These are phyloP conservation scores for Sarcophaga bullata DNA, from an alignment of 1,140 invertebrate species.

Conservation along the genomic window DNA sequence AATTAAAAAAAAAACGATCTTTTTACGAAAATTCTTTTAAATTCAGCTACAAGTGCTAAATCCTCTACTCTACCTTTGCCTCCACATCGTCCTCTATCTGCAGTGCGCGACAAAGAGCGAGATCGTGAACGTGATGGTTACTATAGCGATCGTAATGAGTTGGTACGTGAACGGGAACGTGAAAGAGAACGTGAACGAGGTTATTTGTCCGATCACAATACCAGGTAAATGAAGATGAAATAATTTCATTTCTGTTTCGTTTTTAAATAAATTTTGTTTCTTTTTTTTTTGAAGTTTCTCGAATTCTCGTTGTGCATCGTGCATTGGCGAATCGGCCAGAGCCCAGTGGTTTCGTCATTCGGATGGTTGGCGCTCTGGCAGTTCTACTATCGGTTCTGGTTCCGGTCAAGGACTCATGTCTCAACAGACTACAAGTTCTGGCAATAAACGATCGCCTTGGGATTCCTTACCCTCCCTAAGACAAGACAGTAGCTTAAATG, in stretches of 20 bases:
- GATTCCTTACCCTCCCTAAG: conserved; percentile 83
- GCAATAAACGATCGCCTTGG: conserved; percentile 82
- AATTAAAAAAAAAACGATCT: not conserved
- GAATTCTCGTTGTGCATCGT: conserved; percentile 79
- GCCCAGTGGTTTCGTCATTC: conserved; percentile 88
- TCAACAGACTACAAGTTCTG: conserved; percentile 57
- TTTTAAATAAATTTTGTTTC: not conserved
- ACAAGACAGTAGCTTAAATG: conserved; percentile 83
- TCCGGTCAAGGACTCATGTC: conserved; percentile 64
- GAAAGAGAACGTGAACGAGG: conserved; percentile 79
- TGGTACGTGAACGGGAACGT: conserved; percentile 74
- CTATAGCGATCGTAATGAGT: conserved; percentile 86
- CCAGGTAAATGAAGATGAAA: conserved; percentile 69
- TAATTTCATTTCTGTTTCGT: not conserved
- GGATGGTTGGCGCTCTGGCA: conserved; percentile 85
- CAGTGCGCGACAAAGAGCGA: conserved; percentile 67
- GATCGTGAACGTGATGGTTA: conserved; percentile 82
- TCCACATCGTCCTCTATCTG: conserved; percentile 69
- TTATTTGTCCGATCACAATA: conserved; percentile 87
- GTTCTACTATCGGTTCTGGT: conserved; percentile 75
- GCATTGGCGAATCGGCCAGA: conserved; percentile 84
- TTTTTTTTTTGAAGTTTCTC: conserved; percentile 66
- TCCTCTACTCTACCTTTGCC: conserved; percentile 82
- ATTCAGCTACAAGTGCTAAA: conserved; percentile 69
- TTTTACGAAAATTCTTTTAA: conserved; percentile 19